Percentiles rank a stretch among this genome's conserved stretches.
phyloP scores from a whole-genome alignment of 2,113 vertebrate species.

The Tetrax tetrax region DNA sequence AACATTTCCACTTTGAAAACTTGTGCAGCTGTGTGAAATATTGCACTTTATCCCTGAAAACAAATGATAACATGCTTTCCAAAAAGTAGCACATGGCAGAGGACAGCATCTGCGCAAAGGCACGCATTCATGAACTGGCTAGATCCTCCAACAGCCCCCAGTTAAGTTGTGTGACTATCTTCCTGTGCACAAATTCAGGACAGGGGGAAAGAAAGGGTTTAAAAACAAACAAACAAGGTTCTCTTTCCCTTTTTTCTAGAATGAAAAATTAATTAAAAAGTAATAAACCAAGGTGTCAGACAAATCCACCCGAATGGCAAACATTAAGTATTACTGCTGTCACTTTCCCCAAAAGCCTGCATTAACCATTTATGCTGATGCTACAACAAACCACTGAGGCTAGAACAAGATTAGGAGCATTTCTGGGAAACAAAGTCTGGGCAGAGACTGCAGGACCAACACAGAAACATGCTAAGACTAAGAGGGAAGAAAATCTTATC shows the following conservation, averaged over 20 bases:
- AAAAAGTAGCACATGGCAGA: not conserved
- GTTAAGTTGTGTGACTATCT: not conserved
- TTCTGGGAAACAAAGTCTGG: not conserved
- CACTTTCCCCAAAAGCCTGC: not conserved
- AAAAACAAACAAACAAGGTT: not conserved
- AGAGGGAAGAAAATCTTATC: not conserved
- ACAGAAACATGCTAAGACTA: not conserved
- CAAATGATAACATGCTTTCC: not conserved
- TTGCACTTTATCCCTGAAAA: not conserved
- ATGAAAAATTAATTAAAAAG: not conserved
- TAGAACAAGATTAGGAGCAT: not conserved
- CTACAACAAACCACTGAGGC: not conserved
- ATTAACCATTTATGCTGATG: not conserved
- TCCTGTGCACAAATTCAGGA: not conserved
- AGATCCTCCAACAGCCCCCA: not conserved
- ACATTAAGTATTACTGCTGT: not conserved
- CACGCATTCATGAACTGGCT: not conserved
- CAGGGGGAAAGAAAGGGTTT: not conserved
- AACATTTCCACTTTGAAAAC: not conserved
- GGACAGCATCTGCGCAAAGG: not conserved
- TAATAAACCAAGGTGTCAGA: not conserved
- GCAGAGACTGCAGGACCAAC: not conserved
- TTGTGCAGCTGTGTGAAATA: not conserved
- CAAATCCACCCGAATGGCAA: not conserved
- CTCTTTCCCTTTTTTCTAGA: not conserved